Base-by-base conservation (phyloP, 2,113 vertebrate genomes). In the Nibea albiflora region DNA sequence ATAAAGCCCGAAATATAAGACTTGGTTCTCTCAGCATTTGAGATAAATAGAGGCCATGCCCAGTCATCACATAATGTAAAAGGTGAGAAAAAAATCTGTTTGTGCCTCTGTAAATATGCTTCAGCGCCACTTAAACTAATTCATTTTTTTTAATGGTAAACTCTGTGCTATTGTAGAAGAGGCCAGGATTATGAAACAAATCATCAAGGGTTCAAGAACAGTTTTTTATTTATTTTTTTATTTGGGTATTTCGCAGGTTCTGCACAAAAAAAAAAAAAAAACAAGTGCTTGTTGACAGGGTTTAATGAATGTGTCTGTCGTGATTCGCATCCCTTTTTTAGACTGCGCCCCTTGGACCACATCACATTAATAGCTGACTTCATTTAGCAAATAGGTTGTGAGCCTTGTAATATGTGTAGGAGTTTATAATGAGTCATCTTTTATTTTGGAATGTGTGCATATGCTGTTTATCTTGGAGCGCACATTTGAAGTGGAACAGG, bases 381-480 rank as follows among this genome's bases (percentile, higher is more conserved):
- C 20, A 76, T 56, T 75, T 54, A 44, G 49, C 31, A 54, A 64
- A 75, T 20, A 10, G n/a, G 44, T 52, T 52, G 5, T 62, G 20
- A 52, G 46, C 58, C 20, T 39, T 52, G 9, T 39, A 52, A 49
- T 63, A 49, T 63, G 14, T 52, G 58, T 17, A 22, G 20, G 15
- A 24, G 31, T 26, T 39, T 53, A 24, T 11, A 35, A 26, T 5
- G 47, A 26, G 47, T 39, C 47, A 46, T 68, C 52, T 12, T 47
- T n/a, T 42, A 22, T 35, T 26, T 65, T 14, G 4, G 56, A 20
- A 24, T 17, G 28, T 3, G 15, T 17, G 28, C 28, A 28, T 44
- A 50, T 26, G 61, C 14, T 77, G 53, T 53, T 65, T 52, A 60
- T 77, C 46, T 35, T 52, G 10, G 28, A 57, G 28, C n/a, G 50